Evolutionary conservation across 2,888 invertebrate species (phyloP).

Genomic region (Exocentrus adspersus): DNA sequence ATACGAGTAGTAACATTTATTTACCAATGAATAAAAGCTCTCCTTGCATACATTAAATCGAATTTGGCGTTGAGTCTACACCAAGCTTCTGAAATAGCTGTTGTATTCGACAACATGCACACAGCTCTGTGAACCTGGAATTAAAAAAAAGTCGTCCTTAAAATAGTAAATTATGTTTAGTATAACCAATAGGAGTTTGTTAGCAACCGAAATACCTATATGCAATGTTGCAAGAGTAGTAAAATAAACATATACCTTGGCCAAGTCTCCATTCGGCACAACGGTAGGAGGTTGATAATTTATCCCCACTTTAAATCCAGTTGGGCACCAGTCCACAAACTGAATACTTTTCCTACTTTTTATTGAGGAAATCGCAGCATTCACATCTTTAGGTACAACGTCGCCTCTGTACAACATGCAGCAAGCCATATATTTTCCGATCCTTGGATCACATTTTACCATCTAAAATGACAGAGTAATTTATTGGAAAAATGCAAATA

Average conservation of each 20-base stretch:
- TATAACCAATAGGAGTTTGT: too few species aligned
- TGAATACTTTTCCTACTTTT: slow-evolving; percentile 12
- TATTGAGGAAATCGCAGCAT: slow-evolving; percentile 10
- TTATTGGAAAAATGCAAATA: too few species aligned
- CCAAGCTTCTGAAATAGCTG: slow-evolving; percentile 76
- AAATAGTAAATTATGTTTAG: not conserved
- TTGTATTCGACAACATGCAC: slow-evolving; percentile 74
- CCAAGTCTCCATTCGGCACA: slow-evolving; percentile 17
- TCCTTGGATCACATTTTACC: slow-evolving; percentile 6
- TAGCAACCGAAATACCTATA: too few species aligned
- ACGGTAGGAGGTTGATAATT: slow-evolving; percentile 15
- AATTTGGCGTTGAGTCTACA: slow-evolving; percentile 75
- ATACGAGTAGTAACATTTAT: too few species aligned
- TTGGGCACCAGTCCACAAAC: slow-evolving; percentile 21
- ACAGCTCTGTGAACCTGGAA: slow-evolving; percentile 65
- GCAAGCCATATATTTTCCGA: slow-evolving; percentile 14
- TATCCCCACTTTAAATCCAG: slow-evolving; percentile 16
- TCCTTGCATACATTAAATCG: slow-evolving; percentile 75
- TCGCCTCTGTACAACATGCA: slow-evolving; percentile 18
- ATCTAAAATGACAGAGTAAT: too few species aligned
- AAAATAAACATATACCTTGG: not conserved
- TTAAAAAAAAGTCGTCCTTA: not conserved
- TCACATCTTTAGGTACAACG: slow-evolving; percentile 14
- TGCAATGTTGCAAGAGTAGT: too few species aligned
- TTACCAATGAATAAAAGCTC: slow-evolving; percentile 74